A percentile compares a stretch with the other conserved stretches of the same genome.
phyloP scores from a whole-genome alignment of 2,113 vertebrate genomes.

The Cromileptes altivelis region DNA sequence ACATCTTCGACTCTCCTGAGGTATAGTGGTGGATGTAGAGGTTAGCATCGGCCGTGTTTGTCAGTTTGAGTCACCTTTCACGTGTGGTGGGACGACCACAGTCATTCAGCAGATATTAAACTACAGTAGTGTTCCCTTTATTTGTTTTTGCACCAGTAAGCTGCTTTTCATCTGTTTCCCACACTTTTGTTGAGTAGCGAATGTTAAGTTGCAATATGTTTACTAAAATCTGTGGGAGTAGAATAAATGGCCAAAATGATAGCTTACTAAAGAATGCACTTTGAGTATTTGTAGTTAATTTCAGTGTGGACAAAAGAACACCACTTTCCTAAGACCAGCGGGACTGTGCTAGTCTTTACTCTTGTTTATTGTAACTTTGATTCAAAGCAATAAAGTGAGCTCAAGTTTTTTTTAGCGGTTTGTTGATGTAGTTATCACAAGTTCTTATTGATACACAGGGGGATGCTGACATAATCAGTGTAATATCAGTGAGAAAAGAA shows the following conservation, averaged over 20 bases:
- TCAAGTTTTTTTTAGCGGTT: slow-evolving; percentile 13
- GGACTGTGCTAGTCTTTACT: slow-evolving; percentile 34
- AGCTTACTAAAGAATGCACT: slow-evolving; percentile 37
- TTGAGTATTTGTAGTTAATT: slow-evolving; percentile 52
- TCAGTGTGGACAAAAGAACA: slow-evolving; percentile 17
- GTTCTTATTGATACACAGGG: neutral
- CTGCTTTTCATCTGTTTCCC: slow-evolving; percentile 36
- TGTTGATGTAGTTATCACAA: slow-evolving; percentile 3
- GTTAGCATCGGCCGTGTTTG: slow-evolving; percentile 6
- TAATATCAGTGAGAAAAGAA: slow-evolving; percentile 10
- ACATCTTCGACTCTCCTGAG: neutral
- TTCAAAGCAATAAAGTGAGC: slow-evolving; percentile 53
- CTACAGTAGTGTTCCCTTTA: slow-evolving; percentile 36
- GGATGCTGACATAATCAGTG: slow-evolving; percentile 4
- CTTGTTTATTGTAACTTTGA: slow-evolving; percentile 38
- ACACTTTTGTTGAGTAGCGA: slow-evolving; percentile 23
- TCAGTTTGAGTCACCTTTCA: slow-evolving; percentile 49
- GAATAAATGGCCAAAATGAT: slow-evolving; percentile 37
- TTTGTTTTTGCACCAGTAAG: slow-evolving; percentile 56
- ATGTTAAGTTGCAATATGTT: slow-evolving; percentile 13
- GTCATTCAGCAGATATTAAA: slow-evolving; percentile 50
- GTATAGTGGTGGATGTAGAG: neutral
- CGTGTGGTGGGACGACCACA: slow-evolving; percentile 21
- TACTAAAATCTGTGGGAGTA: slow-evolving; percentile 20
- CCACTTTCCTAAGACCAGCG: slow-evolving; percentile 7